phyloP scores from a whole-genome alignment of 2,888 invertebrate genomes.

The Timema podura region DNA sequence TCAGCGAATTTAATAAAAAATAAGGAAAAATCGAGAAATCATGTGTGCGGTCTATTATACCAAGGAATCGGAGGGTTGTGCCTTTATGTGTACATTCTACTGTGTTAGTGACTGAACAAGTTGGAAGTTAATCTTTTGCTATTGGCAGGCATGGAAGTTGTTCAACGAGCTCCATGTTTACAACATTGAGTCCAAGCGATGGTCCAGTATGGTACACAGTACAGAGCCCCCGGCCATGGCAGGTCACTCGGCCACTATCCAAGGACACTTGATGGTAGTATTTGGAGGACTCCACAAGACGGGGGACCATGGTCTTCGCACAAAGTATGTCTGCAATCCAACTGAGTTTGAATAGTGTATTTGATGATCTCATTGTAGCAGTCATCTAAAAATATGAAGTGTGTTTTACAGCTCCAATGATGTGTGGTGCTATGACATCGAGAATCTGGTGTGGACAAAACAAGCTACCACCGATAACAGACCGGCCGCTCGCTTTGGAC shows the following conservation, averaged over 20 bases:
- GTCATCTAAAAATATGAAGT: not conserved
- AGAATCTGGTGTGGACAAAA: slow-evolving; percentile 70
- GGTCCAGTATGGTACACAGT: slow-evolving; percentile 62
- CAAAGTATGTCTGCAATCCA: slow-evolving; percentile 7
- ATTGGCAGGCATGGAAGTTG: slow-evolving; percentile 63
- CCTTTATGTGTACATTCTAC: too few species aligned
- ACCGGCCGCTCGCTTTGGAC: slow-evolving; percentile 85
- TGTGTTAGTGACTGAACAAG: too few species aligned
- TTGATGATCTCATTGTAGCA: not conserved
- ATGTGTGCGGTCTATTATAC: too few species aligned
- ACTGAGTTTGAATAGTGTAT: not conserved
- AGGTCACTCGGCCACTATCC: slow-evolving; percentile 88
- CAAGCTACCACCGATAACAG: slow-evolving; percentile 63
- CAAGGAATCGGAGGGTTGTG: too few species aligned
- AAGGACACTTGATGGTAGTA: slow-evolving; percentile 75
- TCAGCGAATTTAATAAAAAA: too few species aligned
- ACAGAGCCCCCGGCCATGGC: slow-evolving; percentile 76
- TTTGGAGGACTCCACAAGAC: slow-evolving; percentile 60
- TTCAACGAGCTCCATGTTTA: slow-evolving; percentile 92
- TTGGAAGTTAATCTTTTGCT: too few species aligned
- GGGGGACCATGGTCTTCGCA: slow-evolving; percentile 23
- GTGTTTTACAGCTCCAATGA: slow-evolving; percentile 65
- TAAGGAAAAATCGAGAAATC: too few species aligned
- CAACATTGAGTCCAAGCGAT: slow-evolving; percentile 73
- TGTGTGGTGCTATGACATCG: slow-evolving; percentile 83